A percentile compares a stretch with the other conserved stretches of the same genome.
Conservation (phyloP, 1,140 invertebrate genomes). For the Carcinoscorpius rotundicauda region DNA sequence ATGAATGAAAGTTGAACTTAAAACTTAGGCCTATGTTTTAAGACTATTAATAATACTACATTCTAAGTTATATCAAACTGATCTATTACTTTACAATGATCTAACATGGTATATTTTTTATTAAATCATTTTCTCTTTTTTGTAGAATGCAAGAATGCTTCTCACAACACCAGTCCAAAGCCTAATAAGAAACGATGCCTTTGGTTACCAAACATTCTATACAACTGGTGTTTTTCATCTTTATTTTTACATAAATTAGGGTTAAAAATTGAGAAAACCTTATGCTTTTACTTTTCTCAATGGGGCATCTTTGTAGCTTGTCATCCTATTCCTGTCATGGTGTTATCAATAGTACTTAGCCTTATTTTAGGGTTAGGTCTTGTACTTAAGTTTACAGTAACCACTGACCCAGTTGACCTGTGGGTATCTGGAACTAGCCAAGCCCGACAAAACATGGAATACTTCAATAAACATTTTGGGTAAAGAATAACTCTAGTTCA, state of each 20-base stretch:
- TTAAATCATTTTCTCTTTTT: no score
- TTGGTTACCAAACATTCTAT: no score
- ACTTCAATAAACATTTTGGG: constrained; percentile 78
- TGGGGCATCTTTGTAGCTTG: constrained; percentile 73
- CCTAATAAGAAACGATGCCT: no score
- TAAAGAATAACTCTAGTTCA: constrained; percentile 2
- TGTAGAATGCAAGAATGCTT: no score
- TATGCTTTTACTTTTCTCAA: constrained; percentile 61
- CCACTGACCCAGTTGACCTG: constrained; percentile 90
- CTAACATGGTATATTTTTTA: no score
- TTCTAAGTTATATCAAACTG: no score
- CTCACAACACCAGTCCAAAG: no score
- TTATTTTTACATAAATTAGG: constrained; percentile 54
- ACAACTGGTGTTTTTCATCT: no score
- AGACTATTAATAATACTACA: no score
- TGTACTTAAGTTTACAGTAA: constrained; percentile 47
- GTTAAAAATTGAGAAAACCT: constrained; percentile 54
- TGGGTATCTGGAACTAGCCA: constrained; percentile 83
- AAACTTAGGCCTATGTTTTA: no score
- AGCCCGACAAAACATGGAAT: constrained; percentile 73
- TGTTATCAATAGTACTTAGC: constrained; percentile 48
- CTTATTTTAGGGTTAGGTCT: constrained; percentile 49
- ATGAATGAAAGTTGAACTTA: no score
- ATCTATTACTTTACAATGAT: no score
- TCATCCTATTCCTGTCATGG: constrained; percentile 61